Evolutionary conservation across 2,797 vertebrate species (phyloP).

Genomic region (Taeniopygia guttata): DNA sequence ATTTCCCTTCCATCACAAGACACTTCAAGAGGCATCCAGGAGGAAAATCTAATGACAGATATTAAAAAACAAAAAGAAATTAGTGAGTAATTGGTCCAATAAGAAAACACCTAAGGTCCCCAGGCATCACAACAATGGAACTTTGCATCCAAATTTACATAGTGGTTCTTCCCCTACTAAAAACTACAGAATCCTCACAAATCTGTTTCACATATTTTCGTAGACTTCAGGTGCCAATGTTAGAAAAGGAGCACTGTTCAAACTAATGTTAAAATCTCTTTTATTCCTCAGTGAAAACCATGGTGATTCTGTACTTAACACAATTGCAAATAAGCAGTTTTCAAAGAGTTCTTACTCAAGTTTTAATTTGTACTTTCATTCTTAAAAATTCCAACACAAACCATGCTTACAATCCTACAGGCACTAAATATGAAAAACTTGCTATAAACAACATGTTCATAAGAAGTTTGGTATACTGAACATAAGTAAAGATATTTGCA

Average conservation of each 20-base stretch:
- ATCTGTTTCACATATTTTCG: neutral
- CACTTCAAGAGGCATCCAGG: constrained; percentile 57
- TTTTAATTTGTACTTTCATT: neutral
- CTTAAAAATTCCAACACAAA: neutral
- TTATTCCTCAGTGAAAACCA: neutral
- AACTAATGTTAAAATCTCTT: neutral
- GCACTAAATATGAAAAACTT: neutral
- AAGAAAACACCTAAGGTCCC: neutral
- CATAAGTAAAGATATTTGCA: neutral
- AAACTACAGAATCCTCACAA: neutral
- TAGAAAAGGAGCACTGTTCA: neutral
- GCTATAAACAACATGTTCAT: neutral
- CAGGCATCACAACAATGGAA: neutral
- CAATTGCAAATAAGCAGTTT: neutral
- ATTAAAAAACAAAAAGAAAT: constrained; percentile 10
- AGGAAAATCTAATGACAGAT: constrained; percentile 68
- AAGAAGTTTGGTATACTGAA: neutral
- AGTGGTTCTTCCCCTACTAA: neutral
- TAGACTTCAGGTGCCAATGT: neutral
- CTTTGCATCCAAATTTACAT: neutral
- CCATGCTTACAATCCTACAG: neutral
- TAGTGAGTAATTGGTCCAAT: constrained; percentile 9
- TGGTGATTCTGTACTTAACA: neutral
- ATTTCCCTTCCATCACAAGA: constrained; percentile 59
- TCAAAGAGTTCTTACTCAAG: neutral